phyloP scores from a whole-genome alignment of 2,888 invertebrate genomes.

The Erebia epiphron region DNA sequence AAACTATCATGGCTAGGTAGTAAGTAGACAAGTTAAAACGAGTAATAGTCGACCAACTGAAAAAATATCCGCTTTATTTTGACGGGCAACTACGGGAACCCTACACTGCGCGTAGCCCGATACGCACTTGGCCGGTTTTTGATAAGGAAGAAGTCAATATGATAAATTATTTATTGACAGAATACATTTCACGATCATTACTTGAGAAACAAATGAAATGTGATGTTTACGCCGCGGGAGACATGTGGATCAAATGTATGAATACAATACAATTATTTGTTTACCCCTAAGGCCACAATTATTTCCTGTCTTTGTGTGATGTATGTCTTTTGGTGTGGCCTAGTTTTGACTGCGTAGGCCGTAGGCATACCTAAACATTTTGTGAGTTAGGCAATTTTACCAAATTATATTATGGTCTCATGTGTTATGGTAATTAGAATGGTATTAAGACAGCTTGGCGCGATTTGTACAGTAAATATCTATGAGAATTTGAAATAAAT shows the following conservation, averaged over 20 bases:
- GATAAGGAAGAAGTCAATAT: neutral
- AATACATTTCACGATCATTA: slow-evolving; percentile 21
- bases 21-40: too few relatives aligned
- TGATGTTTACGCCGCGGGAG: slow-evolving; percentile 28
- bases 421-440: too few relatives aligned
- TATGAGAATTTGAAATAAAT: too few relatives aligned
- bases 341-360: neutral
- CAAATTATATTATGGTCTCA: too few relatives aligned
- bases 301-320: slow-evolving; percentile 28
- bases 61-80: too few relatives aligned
- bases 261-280: slow-evolving; percentile 38
- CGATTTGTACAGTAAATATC: too few relatives aligned
- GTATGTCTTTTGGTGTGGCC: slow-evolving; percentile 20
- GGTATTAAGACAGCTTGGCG: too few relatives aligned
- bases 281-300: slow-evolving; percentile 39
- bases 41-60: too few relatives aligned
- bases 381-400: neutral
- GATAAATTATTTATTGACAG: slow-evolving; percentile 17
- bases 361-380: neutral
- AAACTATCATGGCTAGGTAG: too few relatives aligned
- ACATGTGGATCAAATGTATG: slow-evolving; percentile 33
- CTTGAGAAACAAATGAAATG: slow-evolving; percentile 7
- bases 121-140: too few relatives aligned
- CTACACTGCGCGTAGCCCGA: too few relatives aligned
- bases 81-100: too few relatives aligned